These are phyloP conservation scores for Drosophila simulans DNA, from an alignment of 1,140 invertebrate genomes.

Conservation along the genomic window DNA sequence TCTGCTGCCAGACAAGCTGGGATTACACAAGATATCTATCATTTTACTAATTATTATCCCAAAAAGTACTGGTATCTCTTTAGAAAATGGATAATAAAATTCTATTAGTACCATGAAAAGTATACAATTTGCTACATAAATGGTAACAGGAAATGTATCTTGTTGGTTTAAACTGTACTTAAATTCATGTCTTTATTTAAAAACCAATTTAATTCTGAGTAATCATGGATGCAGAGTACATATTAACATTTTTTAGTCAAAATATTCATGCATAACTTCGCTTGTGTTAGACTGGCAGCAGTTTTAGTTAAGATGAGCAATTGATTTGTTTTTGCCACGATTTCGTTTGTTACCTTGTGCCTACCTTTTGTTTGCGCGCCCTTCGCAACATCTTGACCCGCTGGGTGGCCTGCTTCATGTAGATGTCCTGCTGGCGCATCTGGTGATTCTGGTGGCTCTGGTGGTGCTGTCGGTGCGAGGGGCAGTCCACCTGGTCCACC, in stretches of 20 bases:
- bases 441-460: slow-evolving; percentile 37
- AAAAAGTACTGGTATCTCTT: too few relatives aligned
- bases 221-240: not conserved
- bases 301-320: slow-evolving; percentile 4
- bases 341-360: slow-evolving; percentile 53
- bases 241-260: not conserved
- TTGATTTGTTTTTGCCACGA: slow-evolving; percentile 44
- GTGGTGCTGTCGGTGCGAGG: slow-evolving; percentile 35
- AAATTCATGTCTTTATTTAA: too few relatives aligned
- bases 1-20: slow-evolving; percentile 26
- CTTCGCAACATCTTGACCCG: slow-evolving; percentile 81
- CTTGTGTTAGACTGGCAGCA: slow-evolving; percentile 13
- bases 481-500: slow-evolving; percentile 48
- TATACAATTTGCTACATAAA: too few relatives aligned
- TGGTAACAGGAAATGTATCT: too few relatives aligned
- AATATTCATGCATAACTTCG: not conserved
- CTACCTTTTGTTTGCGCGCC: slow-evolving; percentile 83
- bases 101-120: too few relatives aligned
- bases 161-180: too few relatives aligned
- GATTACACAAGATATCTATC: not conserved
- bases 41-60: not conserved
- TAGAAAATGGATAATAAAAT: too few relatives aligned
- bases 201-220: too few relatives aligned
- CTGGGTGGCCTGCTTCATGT: slow-evolving; percentile 82
- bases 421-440: slow-evolving; percentile 70